A percentile compares a stretch with the other conserved stretches of the same genome.
phyloP scores from a whole-genome alignment of 2,888 invertebrate species.

The Leptinotarsa juncta region DNA sequence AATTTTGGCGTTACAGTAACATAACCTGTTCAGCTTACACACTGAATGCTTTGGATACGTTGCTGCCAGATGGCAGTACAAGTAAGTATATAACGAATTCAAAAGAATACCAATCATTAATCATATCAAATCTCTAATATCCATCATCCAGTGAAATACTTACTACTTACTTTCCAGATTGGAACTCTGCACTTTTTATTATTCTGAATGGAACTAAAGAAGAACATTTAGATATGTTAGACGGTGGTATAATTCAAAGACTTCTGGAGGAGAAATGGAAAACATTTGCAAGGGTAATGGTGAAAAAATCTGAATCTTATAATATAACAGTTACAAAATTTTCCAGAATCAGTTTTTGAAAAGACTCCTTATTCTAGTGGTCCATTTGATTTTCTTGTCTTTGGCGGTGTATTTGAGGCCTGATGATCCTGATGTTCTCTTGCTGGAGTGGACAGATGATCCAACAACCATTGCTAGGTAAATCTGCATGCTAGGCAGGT shows the following conservation, averaged over 20 bases:
- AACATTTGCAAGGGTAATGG: slow-evolving; percentile 89
- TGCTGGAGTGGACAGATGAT: slow-evolving; percentile 70
- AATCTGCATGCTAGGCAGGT: neutral
- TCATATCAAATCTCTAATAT: too few relatives aligned
- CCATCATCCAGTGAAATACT: neutral
- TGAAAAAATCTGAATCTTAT: neutral
- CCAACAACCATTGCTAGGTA: slow-evolving; percentile 66
- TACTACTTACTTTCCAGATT: slow-evolving; percentile 74
- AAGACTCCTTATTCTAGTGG: slow-evolving; percentile 85
- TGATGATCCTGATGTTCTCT: slow-evolving; percentile 69
- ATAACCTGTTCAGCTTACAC: slow-evolving; percentile 99
- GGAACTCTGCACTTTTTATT: slow-evolving; percentile 98
- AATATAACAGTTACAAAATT: slow-evolving; percentile 5
- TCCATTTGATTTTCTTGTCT: slow-evolving; percentile 90
- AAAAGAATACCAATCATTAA: neutral
- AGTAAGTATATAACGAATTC: slow-evolving; percentile 72
- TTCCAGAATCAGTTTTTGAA: slow-evolving; percentile 91
- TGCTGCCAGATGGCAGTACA: slow-evolving; percentile 93
- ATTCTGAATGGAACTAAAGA: slow-evolving; percentile 97
- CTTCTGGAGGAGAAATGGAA: slow-evolving; percentile 99
- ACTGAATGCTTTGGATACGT: slow-evolving; percentile 93
- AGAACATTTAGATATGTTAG: slow-evolving; percentile 98
- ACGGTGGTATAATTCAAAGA: slow-evolving; percentile 97
- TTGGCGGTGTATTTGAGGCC: slow-evolving; percentile 94
- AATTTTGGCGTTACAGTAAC: slow-evolving; percentile 99